Conservation (phyloP, 2,113 vertebrate species). For the Catharus fuscescens region DNA sequence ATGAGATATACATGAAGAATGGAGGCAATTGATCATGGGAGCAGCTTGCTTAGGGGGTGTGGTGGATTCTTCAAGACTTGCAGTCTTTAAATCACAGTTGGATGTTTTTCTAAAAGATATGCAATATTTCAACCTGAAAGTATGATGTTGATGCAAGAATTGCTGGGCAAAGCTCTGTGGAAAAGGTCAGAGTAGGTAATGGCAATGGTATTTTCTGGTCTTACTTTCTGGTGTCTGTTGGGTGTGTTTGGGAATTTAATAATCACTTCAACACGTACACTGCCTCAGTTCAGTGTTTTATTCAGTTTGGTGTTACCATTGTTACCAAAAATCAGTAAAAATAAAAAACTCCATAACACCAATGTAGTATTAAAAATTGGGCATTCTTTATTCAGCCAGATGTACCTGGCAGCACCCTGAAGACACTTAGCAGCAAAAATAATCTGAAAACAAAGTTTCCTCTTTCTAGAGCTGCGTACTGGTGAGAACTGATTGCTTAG, state of each 20-base stretch:
- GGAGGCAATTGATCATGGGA: not conserved
- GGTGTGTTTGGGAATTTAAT: not conserved
- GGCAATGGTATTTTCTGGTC: not conserved
- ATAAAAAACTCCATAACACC: no score
- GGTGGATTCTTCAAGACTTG: not conserved
- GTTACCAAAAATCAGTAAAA: not conserved
- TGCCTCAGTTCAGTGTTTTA: not conserved
- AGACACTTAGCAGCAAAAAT: not conserved
- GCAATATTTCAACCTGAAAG: not conserved
- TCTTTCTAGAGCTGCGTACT: not conserved
- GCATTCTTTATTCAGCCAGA: not conserved
- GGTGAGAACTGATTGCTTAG: not conserved
- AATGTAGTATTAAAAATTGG: not conserved
- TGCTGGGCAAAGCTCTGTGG: not conserved
- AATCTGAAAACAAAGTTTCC: not conserved
- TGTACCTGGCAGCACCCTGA: not conserved
- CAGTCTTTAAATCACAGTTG: not conserved
- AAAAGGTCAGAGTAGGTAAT: not conserved
- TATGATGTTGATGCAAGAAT: not conserved
- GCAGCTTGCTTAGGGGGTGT: not conserved
- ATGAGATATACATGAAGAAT: not conserved
- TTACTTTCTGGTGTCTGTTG: not conserved
- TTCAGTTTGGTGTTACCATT: not conserved
- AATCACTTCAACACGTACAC: accelerated
- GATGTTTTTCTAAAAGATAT: not conserved